Percentiles rank a stretch among this genome's conserved stretches.
These are phyloP conservation scores for Euleptes europaea DNA, from an alignment of 2,113 vertebrate genomes.

Conservation along the genomic window DNA sequence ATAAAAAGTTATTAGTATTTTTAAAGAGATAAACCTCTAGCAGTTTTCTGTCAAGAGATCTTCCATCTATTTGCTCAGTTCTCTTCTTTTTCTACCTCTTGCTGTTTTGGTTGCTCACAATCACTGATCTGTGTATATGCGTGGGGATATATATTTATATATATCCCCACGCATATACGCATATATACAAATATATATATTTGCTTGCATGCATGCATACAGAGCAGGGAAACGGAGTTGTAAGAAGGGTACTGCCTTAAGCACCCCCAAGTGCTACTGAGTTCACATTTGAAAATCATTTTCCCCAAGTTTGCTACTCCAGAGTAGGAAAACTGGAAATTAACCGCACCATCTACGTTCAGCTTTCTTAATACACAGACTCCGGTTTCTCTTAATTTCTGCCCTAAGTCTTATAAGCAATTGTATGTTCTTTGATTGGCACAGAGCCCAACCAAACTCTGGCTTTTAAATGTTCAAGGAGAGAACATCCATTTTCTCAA, in stretches of 20 bases:
- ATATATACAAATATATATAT: too few relatives aligned
- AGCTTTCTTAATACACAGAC: neutral
- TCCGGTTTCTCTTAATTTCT: neutral
- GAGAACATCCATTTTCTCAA: neutral
- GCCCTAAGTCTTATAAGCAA: neutral
- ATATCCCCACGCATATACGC: too few relatives aligned
- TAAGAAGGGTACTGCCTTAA: neutral
- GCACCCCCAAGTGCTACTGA: too few relatives aligned
- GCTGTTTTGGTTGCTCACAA: neutral
- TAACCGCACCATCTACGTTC: neutral
- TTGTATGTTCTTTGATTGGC: neutral
- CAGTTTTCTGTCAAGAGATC: neutral
- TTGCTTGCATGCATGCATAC: too few relatives aligned
- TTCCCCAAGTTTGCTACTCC: too few relatives aligned
- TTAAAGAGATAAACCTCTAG: neutral
- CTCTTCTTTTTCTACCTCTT: neutral
- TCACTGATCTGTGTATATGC: neutral
- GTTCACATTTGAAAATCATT: too few relatives aligned
- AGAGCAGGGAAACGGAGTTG: neutral
- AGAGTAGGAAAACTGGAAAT: too few relatives aligned
- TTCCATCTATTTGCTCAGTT: neutral
- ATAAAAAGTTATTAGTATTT: neutral
- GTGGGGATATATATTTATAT: too few relatives aligned
- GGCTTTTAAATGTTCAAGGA: neutral
- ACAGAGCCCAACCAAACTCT: neutral